These are phyloP conservation scores for Vanessa cardui DNA, from an alignment of 2,888 invertebrate species.

Conservation along the genomic window DNA sequence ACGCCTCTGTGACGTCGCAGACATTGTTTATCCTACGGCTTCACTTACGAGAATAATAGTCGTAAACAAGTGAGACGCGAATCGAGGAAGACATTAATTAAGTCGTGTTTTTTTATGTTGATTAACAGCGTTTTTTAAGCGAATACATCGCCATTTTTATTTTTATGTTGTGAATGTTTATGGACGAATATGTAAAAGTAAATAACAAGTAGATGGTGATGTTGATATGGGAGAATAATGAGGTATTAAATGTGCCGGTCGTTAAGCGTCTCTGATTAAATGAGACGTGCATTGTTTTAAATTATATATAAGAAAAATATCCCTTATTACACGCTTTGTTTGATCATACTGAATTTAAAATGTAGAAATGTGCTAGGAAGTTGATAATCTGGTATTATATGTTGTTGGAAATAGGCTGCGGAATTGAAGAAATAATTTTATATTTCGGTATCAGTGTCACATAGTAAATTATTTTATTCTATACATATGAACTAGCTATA, in stretches of 20 bases:
- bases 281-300: too few relatives aligned
- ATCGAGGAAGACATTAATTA: slow-evolving; percentile 66
- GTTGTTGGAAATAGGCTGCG: too few relatives aligned
- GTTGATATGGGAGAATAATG: slow-evolving; percentile 7
- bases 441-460: too few relatives aligned
- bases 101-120: slow-evolving; percentile 50
- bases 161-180: slow-evolving; percentile 40
- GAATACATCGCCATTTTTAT: slow-evolving; percentile 38
- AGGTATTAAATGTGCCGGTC: not conserved
- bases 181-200: not conserved
- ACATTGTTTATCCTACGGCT: slow-evolving; percentile 37
- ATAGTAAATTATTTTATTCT: too few relatives aligned
- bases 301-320: too few relatives aligned
- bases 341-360: too few relatives aligned
- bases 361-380: too few relatives aligned
- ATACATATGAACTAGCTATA: too few relatives aligned
- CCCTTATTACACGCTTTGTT: too few relatives aligned
- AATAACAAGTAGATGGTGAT: not conserved
- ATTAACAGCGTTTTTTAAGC: slow-evolving; percentile 38
- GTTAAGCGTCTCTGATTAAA: too few relatives aligned
- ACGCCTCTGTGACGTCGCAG: slow-evolving; percentile 29
- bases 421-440: too few relatives aligned
- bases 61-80: slow-evolving; percentile 50
- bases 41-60: slow-evolving; percentile 52
- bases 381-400: too few relatives aligned